phyloP scores from a whole-genome alignment of 64 coral and sea anemone species.

The Exaiptasia diaphana region DNA sequence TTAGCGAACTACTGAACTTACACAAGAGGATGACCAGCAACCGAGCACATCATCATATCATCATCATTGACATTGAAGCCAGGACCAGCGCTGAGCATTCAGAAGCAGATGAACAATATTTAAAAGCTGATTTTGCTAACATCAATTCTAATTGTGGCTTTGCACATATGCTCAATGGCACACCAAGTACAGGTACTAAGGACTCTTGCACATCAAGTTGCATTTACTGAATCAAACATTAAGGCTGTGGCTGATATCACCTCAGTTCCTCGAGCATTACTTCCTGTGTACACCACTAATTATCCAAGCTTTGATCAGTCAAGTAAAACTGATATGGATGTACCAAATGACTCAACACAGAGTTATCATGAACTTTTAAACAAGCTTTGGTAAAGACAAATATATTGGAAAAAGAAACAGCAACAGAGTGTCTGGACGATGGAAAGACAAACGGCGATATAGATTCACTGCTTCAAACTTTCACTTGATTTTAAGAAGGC shows the following conservation, averaged over 20 bases:
- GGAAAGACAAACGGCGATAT: slow-evolving; percentile 37
- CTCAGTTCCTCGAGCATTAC: slow-evolving; percentile 18
- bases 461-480: slow-evolving; percentile 66
- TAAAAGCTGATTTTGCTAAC: not conserved
- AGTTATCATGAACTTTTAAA: too few species aligned
- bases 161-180: slow-evolving; percentile 46
- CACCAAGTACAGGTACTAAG: not conserved
- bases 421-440: not conserved
- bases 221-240: slow-evolving; percentile 36
- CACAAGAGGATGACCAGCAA: not conserved
- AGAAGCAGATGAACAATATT: not conserved
- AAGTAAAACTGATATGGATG: too few species aligned
- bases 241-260: slow-evolving; percentile 31
- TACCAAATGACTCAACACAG: too few species aligned
- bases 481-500: not conserved
- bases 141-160: slow-evolving; percentile 45
- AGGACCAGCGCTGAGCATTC: not conserved
- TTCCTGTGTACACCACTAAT: too few species aligned
- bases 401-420: too few species aligned
- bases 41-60: not conserved
- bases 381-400: too few species aligned
- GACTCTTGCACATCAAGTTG: slow-evolving; percentile 38
- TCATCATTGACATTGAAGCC: too few species aligned
- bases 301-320: too few species aligned
- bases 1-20: not conserved